Evolutionary conservation across 2,797 vertebrate genomes (phyloP).

Genomic region (Gymnoscopelus microlampas): DNA sequence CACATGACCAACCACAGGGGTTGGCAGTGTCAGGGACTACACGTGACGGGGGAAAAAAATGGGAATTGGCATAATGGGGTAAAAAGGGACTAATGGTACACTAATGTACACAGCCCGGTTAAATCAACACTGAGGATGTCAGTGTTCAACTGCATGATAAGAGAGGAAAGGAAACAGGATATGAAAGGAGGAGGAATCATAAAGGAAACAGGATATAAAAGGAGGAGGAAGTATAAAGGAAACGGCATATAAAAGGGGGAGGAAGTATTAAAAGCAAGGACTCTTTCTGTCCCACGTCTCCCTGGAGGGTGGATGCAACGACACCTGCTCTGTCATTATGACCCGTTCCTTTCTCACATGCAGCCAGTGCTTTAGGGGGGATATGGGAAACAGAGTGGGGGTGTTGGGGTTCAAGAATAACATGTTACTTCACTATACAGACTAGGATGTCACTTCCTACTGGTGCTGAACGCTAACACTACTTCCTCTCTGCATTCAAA

Average conservation of each 20-base stretch:
- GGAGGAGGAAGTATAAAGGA: constrained; percentile 14
- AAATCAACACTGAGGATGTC: no score
- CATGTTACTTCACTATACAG: constrained; percentile 41
- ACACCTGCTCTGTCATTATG: constrained; percentile 36
- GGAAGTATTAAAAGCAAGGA: constrained; percentile 54
- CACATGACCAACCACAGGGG: no score
- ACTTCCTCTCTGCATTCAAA: neutral
- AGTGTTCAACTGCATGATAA: no score
- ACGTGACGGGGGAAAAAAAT: no score
- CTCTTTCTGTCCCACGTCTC: constrained; percentile 32
- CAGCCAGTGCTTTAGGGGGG: constrained; percentile 15
- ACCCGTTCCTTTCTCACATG: constrained; percentile 30
- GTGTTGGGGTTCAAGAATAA: constrained; percentile 33
- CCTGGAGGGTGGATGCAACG: constrained; percentile 28
- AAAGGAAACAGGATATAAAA: constrained; percentile 50
- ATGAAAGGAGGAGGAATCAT: constrained; percentile 12
- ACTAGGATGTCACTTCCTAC: constrained; percentile 39
- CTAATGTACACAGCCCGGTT: no score
- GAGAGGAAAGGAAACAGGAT: neutral
- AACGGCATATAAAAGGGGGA: constrained; percentile 52
- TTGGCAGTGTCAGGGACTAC: no score
- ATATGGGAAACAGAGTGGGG: constrained; percentile 36
- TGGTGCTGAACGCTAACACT: neutral
- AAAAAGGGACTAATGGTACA: no score
- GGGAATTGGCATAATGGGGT: no score